phyloP scores from a whole-genome alignment of 2,797 vertebrate species.

The Sebastes nivosus region DNA sequence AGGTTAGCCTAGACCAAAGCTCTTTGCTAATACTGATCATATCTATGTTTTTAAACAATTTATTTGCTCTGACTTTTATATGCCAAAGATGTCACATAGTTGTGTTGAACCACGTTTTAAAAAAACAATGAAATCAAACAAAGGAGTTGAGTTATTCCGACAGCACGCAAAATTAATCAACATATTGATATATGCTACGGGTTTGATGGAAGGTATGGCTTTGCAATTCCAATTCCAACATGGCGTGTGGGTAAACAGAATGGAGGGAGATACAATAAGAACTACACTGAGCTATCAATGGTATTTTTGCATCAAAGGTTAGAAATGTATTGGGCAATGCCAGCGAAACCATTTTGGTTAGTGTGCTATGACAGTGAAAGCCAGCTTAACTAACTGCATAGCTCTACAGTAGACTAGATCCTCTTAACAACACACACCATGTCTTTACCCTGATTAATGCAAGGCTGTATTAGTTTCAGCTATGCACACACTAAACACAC shows the following conservation, averaged over 20 bases:
- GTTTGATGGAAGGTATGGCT: neutral
- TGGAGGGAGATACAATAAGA: neutral
- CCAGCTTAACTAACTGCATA: constrained; percentile 2
- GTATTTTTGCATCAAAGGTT: neutral
- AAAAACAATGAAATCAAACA: neutral
- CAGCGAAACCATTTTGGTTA: neutral
- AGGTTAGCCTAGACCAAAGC: neutral
- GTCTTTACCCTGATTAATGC: constrained; percentile 12
- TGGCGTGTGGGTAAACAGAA: neutral
- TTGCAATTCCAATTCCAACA: neutral
- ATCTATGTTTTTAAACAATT: neutral
- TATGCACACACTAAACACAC: neutral
- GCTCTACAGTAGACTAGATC: constrained; percentile 3
- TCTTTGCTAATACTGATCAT: neutral
- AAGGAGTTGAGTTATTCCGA: neutral
- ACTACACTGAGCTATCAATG: neutral
- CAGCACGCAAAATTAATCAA: neutral
- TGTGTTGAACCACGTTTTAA: neutral
- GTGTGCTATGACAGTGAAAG: neutral
- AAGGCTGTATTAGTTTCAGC: neutral
- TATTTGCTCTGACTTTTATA: neutral
- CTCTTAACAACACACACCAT: neutral
- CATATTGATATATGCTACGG: neutral
- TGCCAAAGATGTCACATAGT: neutral
- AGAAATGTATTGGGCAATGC: neutral